phyloP scores from a whole-genome alignment of 2,888 invertebrate genomes.

The Venustoraphidia nigricollis region DNA sequence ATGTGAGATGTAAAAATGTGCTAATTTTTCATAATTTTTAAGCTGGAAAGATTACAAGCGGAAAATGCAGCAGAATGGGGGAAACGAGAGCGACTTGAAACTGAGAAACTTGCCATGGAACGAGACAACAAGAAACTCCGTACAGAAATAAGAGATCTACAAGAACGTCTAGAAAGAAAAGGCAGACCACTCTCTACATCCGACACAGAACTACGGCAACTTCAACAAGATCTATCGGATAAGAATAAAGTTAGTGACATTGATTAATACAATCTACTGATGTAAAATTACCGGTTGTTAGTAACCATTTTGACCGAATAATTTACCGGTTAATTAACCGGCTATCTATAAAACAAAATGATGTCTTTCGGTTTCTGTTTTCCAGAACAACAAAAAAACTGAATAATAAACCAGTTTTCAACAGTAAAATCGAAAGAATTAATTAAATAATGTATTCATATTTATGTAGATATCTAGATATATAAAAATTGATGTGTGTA shows the following conservation, averaged over 20 bases:
- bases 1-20: neutral
- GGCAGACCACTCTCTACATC: slow-evolving; percentile 44
- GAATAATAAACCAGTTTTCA: no score
- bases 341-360: no score
- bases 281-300: no score
- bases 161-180: slow-evolving; percentile 52
- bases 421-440: no score
- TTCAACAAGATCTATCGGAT: slow-evolving; percentile 51
- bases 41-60: slow-evolving; percentile 74
- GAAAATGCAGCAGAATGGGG: slow-evolving; percentile 93
- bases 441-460: no score
- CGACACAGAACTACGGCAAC: slow-evolving; percentile 44
- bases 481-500: no score
- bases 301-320: no score
- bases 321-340: no score
- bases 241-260: slow-evolving; percentile 37
- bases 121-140: slow-evolving; percentile 76
- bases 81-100: slow-evolving; percentile 76
- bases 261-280: no score
- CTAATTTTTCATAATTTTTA: slow-evolving; percentile 22
- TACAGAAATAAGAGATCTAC: slow-evolving; percentile 50
- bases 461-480: no score
- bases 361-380: no score
- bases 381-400: no score
- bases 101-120: slow-evolving; percentile 74